phyloP scores from a whole-genome alignment of 2,113 vertebrate genomes.

The Cettia cetti region DNA sequence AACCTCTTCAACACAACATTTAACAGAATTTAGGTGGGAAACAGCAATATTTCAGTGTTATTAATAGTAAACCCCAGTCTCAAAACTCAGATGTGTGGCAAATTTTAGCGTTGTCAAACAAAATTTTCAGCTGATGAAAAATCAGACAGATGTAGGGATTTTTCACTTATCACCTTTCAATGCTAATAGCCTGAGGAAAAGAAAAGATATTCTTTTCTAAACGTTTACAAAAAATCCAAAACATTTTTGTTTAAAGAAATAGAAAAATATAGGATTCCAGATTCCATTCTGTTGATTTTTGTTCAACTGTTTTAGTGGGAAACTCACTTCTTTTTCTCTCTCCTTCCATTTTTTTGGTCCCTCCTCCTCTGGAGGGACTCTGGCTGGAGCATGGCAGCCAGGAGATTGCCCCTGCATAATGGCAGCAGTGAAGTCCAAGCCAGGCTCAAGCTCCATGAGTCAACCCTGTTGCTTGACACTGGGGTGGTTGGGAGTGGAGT shows the following conservation, averaged over 20 bases:
- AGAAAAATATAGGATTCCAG: background rate
- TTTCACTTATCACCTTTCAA: background rate
- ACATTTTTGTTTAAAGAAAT: background rate
- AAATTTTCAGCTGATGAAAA: background rate
- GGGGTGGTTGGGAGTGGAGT: accelerated
- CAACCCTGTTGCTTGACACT: background rate
- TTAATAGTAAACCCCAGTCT: background rate
- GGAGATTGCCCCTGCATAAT: background rate
- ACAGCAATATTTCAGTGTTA: background rate
- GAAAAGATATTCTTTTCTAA: background rate
- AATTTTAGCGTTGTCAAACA: background rate
- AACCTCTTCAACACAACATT: background rate
- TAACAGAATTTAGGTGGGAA: background rate
- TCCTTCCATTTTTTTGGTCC: background rate
- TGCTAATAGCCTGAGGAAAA: background rate
- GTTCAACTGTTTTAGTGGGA: background rate
- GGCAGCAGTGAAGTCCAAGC: background rate
- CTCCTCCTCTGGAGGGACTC: background rate
- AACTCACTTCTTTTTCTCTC: background rate
- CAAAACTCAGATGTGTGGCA: background rate
- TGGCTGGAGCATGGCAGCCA: background rate
- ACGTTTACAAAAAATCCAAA: background rate
- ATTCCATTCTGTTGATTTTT: background rate
- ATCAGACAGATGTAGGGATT: background rate
- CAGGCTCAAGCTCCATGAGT: background rate